Percentiles rank a stretch among this genome's conserved stretches.
phyloP scores from a whole-genome alignment of 53 echinoderm and acorn worm species.

The Luidia sarsii region DNA sequence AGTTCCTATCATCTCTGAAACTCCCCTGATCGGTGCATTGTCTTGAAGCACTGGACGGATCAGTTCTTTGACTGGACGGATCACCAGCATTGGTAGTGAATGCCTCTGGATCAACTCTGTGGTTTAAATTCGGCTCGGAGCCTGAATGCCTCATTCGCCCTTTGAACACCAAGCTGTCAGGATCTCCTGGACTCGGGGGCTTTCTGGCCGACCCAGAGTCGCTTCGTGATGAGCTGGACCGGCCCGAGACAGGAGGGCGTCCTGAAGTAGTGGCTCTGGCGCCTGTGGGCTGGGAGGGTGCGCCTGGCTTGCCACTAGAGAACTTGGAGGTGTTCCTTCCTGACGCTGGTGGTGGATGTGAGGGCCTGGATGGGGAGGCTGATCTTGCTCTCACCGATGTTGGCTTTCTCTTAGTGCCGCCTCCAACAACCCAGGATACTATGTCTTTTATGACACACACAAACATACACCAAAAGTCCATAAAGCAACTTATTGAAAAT shows the following conservation, averaged over 20 bases:
- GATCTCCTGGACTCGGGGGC: background rate
- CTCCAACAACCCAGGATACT: slow-evolving; percentile 64
- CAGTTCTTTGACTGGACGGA: background rate
- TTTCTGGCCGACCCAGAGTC: slow-evolving; percentile 39
- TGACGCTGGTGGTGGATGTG: background rate
- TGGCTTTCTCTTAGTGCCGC: slow-evolving; percentile 53
- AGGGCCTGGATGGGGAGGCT: slow-evolving; percentile 66
- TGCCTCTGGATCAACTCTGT: background rate
- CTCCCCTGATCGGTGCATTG: background rate
- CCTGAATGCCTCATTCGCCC: background rate
- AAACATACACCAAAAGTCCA: too few relatives aligned
- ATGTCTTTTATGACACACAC: slow-evolving; percentile 28
- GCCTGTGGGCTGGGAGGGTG: slow-evolving; percentile 5
- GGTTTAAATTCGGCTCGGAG: slow-evolving; percentile 50
- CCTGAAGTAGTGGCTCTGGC: slow-evolving; percentile 20
- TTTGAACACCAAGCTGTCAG: background rate
- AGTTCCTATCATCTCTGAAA: background rate
- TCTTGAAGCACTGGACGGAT: slow-evolving; percentile 1
- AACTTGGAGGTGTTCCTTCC: slow-evolving; percentile 16
- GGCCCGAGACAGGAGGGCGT: slow-evolving; percentile 6
- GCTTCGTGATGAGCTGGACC: slow-evolving; percentile 18
- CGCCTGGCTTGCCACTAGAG: slow-evolving; percentile 29
- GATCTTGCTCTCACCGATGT: slow-evolving; percentile 51
- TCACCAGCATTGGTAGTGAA: background rate
- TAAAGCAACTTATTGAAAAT: too few relatives aligned